phyloP scores from a whole-genome alignment of 2,113 vertebrate species.

The Arizona elegans region DNA sequence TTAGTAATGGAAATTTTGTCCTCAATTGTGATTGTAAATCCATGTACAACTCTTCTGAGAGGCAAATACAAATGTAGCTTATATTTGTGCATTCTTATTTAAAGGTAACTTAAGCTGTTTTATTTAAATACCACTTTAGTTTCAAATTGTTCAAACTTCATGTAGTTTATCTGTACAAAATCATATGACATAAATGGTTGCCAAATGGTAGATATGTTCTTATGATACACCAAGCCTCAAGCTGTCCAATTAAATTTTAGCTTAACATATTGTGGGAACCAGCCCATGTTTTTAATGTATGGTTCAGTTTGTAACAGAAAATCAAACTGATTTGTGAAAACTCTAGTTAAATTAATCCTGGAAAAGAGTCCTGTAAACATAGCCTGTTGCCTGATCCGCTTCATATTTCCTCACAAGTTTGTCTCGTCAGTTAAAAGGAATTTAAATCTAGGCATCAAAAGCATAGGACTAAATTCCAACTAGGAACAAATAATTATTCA shows the following conservation, averaged over 20 bases:
- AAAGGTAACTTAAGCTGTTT: neutral
- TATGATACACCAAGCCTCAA: neutral
- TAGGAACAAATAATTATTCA: neutral
- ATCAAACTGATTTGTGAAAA: neutral
- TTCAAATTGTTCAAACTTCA: neutral
- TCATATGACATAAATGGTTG: neutral
- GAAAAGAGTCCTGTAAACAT: neutral
- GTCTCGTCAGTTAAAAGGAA: neutral
- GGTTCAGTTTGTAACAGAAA: neutral
- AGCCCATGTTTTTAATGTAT: neutral
- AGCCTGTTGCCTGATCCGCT: neutral
- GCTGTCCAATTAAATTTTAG: neutral
- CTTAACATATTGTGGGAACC: neutral
- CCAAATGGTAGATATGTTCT: neutral
- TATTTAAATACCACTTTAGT: neutral
- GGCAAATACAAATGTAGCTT: neutral
- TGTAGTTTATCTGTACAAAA: neutral
- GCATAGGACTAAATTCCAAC: neutral
- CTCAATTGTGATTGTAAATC: too few relatives aligned
- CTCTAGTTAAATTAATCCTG: neutral
- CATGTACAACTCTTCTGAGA: neutral
- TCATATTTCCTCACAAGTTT: neutral
- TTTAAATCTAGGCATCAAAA: neutral
- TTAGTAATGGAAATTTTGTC: neutral
- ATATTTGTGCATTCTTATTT: neutral